Evolutionary conservation across 2,113 vertebrate species (phyloP), one percentile per base, ranked within the genome.

Genomic region (Varanus salvator): DNA sequence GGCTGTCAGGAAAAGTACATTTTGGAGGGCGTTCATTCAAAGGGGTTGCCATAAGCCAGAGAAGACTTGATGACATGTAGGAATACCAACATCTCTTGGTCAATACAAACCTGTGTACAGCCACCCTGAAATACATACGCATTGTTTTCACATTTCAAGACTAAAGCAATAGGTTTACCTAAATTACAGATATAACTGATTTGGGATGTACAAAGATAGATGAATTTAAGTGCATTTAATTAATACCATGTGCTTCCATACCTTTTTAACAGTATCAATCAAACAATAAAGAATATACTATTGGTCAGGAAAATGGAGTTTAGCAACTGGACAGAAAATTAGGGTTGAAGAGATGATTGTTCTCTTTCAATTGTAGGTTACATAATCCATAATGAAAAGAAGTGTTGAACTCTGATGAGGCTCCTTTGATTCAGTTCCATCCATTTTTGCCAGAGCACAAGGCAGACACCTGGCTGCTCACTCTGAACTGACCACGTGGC

Each of bases 141-240:
- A 84, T 69, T 48, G 12, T 84, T 84, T 84, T 84, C 6, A 84
- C 15, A 25, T 48, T 6, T 69, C 25, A 48, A 48, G 23, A 2
- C 25, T 84, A 84, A 68, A 11, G 38, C 25, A 44, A 84, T 68
- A 48, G 0, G 7, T 29, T 69, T 4, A 44, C 15, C n/a, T 38
- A 52, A 57, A 54, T 6, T 57, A 15, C 11, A 31, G 80, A 31
- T 6, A 9, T 60, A 76, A 27, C 19, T 66, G 25, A 38, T 77
- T 87, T 89, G 91, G 80, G 14, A 0, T 0, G 1, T 31, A n/a
- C 0, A 0, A 31, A 31, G 66, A 23, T n/a, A 82, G 21, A 6
- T 64, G 85, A 34, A 64, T 5, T 54, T 54, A 54, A 54, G 6
- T 54, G 6, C 6, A 54, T 54, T 3, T 54, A 54, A 54, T 54